Evolutionary conservation across 2,888 invertebrate species (phyloP), one percentile per base, ranked within the genome.

Genomic region (Andricus quercusramuli): DNA sequence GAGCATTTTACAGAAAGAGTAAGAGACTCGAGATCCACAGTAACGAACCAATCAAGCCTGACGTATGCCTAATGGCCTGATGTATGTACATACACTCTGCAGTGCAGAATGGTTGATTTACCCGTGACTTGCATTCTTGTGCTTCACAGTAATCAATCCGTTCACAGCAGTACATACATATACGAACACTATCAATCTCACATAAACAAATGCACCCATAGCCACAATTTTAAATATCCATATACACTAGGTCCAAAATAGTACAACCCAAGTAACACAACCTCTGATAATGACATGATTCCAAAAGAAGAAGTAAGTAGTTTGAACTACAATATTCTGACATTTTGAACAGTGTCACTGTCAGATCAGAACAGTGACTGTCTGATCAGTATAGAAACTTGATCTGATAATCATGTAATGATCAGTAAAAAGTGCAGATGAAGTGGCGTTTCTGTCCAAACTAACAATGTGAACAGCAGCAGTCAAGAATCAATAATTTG

Each of bases 31-130:
- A 56, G 74, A 74, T 22, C 29, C 32, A 74, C 56, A n/a, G 74
- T 74, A 74, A 74, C 51, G 74, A 74, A 68, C 68, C 44, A 68
- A 68, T 68, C 68, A 67, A 67, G 67, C 11, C 44, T 67, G 67
- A 67, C 67, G 37, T 67, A 67, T 70, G 68, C 68, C 68, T 68
- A 68, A 68, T 68, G 68, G 47, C 22, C 44, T 67, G 44, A 67
- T 44, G 22, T 67, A 66, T 66, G 20, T 66, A 66, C 37, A 68
- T 44, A 44, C 44, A 68, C 44, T 47, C 44, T 47, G 37, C 44
- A 41, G 67, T 44, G 67, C 67, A 32, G 41, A 41, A 37, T 66
- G 37, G 66, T 66, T 37, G 62, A 37, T 66, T 8, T 66, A 66
- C 11, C 32, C 37, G 37, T 41, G n/a, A 41, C 11, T 37, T n/a